Conservation (phyloP, 2,113 vertebrate genomes). For the Barbus barbus region DNA sequence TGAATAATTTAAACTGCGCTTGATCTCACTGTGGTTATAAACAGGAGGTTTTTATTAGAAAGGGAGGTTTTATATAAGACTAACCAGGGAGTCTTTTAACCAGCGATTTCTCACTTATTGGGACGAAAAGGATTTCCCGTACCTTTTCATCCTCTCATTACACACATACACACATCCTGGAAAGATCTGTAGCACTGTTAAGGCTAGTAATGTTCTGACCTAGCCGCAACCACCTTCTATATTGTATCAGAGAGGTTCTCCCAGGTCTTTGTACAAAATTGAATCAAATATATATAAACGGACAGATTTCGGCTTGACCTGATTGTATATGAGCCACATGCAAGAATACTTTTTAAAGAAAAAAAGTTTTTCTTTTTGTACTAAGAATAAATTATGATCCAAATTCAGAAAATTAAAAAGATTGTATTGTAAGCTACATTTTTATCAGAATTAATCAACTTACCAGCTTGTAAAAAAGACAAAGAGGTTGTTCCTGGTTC, state of each 20-base stretch:
- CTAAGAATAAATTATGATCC: constrained; percentile 51
- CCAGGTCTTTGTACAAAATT: constrained; percentile 38
- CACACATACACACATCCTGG: constrained; percentile 27
- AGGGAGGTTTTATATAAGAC: constrained; percentile 14
- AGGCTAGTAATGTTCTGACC: constrained; percentile 45
- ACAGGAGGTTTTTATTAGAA: constrained; percentile 15
- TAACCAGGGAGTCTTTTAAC: constrained; percentile 48
- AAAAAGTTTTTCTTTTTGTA: constrained; percentile 36
- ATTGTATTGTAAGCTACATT: constrained; percentile 51
- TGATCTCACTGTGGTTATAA: constrained; percentile 36
- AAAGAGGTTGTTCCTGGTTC: constrained; percentile 50
- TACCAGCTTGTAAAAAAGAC: constrained; percentile 46
- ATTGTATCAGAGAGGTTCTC: constrained; percentile 3
- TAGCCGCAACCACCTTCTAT: not conserved
- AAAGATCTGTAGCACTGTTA: constrained; percentile 54
- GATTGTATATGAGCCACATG: constrained; percentile 54
- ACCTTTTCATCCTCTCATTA: not conserved
- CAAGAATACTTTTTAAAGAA: not conserved
- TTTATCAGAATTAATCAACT: constrained; percentile 47
- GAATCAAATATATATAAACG: constrained; percentile 12
- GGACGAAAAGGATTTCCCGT: not conserved
- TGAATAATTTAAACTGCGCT: constrained; percentile 18
- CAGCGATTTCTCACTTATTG: constrained; percentile 53
- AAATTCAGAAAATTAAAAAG: constrained; percentile 33
- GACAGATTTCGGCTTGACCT: constrained; percentile 39